Evolutionary conservation across 2,888 invertebrate genomes (phyloP).

Genomic region (Microchrysa polita): DNA sequence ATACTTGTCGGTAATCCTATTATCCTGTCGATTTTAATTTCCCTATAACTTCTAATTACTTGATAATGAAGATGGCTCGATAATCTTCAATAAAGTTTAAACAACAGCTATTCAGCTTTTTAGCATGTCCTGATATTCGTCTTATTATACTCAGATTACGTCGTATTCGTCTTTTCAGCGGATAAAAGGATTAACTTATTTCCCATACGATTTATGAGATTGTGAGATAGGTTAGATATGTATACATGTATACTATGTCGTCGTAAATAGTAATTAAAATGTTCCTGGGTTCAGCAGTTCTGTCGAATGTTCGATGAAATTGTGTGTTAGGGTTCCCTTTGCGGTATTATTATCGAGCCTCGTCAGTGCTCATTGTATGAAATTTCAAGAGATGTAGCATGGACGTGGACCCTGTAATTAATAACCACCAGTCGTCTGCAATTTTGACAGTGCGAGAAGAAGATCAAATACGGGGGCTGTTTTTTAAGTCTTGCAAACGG

Average conservation of each 20-base stretch:
- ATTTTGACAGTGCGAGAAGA: too few relatives aligned
- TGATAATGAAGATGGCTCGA: constrained; percentile 27
- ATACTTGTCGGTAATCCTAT: constrained; percentile 20
- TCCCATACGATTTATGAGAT: constrained; percentile 20
- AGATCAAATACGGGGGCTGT: too few relatives aligned
- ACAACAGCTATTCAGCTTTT: background rate
- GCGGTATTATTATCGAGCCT: too few relatives aligned
- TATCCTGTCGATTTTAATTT: constrained; percentile 19
- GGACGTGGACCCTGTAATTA: too few relatives aligned
- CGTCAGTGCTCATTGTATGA: too few relatives aligned
- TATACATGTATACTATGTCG: background rate
- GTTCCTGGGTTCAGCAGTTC: too few relatives aligned
- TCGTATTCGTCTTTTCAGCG: constrained; percentile 1
- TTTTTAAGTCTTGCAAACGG: too few relatives aligned
- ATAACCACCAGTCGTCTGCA: too few relatives aligned
- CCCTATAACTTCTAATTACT: constrained; percentile 27
- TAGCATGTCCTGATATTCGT: background rate
- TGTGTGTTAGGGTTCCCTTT: too few relatives aligned
- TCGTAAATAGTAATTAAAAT: too few relatives aligned
- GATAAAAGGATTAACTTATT: constrained; percentile 30
- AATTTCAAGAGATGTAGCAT: too few relatives aligned
- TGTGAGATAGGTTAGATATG: background rate
- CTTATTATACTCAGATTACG: constrained; percentile 16
- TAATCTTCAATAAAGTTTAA: constrained; percentile 29
- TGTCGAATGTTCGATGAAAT: too few relatives aligned